Conservation (phyloP, 2,113 vertebrate genomes). For the Urocolius indicus region DNA sequence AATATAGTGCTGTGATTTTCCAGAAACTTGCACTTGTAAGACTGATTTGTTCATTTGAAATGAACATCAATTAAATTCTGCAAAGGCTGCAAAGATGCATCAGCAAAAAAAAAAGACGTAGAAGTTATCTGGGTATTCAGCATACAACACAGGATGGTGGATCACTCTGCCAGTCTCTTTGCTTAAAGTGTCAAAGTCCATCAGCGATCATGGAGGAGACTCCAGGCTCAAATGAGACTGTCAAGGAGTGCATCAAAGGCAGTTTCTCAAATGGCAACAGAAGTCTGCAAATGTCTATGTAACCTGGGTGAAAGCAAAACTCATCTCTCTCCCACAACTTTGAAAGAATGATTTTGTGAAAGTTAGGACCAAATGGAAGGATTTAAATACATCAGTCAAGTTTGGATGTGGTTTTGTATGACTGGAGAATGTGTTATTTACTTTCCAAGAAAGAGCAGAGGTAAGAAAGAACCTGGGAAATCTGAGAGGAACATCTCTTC, state of each 20-base stretch:
- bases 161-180: neutral
- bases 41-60: neutral
- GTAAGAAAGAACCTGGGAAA: neutral
- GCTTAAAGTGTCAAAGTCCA: neutral
- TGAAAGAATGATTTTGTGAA: neutral
- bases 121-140: neutral
- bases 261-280: neutral
- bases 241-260: neutral
- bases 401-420: neutral
- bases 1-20: neutral
- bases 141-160: neutral
- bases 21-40: neutral
- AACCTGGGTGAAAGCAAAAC: neutral
- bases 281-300: neutral
- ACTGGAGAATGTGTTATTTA: neutral
- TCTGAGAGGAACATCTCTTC: neutral
- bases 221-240: neutral
- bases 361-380: neutral
- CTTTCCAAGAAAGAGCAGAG: neutral
- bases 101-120: neutral
- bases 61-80: neutral
- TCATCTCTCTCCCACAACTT: neutral
- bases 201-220: neutral
- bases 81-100: neutral
- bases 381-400: neutral